Conservation (phyloP, 1,140 invertebrate genomes). For the Paraescarpia echinospica region DNA sequence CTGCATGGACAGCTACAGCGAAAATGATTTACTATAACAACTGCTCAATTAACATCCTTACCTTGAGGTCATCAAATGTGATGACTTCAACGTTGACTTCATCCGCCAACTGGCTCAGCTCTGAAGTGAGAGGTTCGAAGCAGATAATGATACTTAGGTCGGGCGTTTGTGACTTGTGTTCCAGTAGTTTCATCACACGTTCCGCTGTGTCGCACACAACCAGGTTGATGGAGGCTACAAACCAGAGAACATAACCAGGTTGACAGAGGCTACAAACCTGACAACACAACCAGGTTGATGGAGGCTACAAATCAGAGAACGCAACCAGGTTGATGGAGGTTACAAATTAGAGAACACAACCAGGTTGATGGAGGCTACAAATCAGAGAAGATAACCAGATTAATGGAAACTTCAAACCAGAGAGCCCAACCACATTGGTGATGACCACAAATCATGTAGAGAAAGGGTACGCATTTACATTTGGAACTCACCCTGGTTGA, state of each 20-base stretch:
- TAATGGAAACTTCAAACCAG: no score
- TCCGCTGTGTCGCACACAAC: not conserved
- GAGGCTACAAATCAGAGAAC: not conserved
- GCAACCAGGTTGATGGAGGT: not conserved
- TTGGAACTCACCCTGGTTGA: no score
- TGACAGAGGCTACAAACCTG: not conserved
- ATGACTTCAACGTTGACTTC: not conserved
- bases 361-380: not conserved
- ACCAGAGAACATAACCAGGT: not conserved
- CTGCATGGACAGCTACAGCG: no score
- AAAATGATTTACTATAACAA: not conserved
- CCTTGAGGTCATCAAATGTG: not conserved
- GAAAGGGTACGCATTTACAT: no score
- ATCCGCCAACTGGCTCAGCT: not conserved
- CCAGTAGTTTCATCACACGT: not conserved
- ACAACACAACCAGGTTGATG: not conserved
- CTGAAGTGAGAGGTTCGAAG: not conserved
- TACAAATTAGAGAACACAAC: not conserved
- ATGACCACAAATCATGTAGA: not conserved
- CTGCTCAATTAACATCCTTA: not conserved
- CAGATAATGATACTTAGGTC: not conserved
- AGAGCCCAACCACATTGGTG: not conserved
- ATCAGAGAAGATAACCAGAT: not conserved
- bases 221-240: not conserved
- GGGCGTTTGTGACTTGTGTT: not conserved